Percentiles rank a stretch among this genome's conserved stretches.
Conservation (phyloP, 2,888 invertebrate species). For the Drosophila mimetica region DNA sequence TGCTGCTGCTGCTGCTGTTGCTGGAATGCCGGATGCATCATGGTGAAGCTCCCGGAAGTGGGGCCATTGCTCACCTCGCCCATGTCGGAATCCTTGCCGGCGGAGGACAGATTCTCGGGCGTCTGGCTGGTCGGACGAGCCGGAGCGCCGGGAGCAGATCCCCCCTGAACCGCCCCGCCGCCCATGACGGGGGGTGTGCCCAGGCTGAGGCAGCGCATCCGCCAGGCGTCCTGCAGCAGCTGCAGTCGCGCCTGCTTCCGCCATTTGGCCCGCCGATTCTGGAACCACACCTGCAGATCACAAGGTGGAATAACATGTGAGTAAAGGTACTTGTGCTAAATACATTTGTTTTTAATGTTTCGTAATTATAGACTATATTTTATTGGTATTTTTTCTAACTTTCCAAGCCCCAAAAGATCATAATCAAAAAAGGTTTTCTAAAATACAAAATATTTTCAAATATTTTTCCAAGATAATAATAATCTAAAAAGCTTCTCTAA, state of each 20-base stretch:
- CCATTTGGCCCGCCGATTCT: slow-evolving; percentile 96
- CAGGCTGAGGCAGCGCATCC: slow-evolving; percentile 93
- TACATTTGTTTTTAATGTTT: neutral
- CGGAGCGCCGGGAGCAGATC: slow-evolving; percentile 10
- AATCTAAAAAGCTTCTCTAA: too few relatives aligned
- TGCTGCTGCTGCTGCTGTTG: slow-evolving; percentile 68
- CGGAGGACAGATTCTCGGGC: slow-evolving; percentile 81
- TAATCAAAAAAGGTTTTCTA: too few relatives aligned
- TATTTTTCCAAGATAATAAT: too few relatives aligned
- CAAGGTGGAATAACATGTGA: neutral
- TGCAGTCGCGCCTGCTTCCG: slow-evolving; percentile 94
- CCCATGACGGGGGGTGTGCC: slow-evolving; percentile 87
- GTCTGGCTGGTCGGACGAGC: slow-evolving; percentile 59
- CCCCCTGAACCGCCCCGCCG: slow-evolving; percentile 79
- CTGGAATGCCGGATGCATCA: slow-evolving; percentile 84
- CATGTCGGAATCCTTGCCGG: slow-evolving; percentile 51
- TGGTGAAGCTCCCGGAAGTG: slow-evolving; percentile 74
- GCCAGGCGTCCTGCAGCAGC: slow-evolving; percentile 94
- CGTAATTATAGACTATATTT: too few relatives aligned
- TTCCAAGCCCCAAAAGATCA: too few relatives aligned
- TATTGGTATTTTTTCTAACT: too few relatives aligned
- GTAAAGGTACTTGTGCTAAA: too few relatives aligned
- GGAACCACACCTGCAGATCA: slow-evolving; percentile 92
- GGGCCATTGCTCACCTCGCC: slow-evolving; percentile 52
- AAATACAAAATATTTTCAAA: too few relatives aligned